Evolutionary conservation across 2,113 vertebrate species (phyloP).

Genomic region (Holacanthus passer): DNA sequence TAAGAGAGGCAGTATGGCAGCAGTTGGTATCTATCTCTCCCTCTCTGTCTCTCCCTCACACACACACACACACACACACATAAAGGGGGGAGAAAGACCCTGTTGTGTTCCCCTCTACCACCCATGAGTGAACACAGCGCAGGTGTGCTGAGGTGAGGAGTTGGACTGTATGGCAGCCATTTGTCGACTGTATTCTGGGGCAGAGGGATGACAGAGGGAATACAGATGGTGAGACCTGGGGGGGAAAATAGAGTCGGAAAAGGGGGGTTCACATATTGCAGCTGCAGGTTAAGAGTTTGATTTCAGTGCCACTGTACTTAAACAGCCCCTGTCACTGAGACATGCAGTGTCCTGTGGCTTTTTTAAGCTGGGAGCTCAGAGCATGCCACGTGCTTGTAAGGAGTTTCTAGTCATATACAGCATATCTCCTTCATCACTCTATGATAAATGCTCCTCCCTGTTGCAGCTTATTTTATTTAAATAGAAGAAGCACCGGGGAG

Average conservation of each 20-base stretch:
- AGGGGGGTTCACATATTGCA: neutral
- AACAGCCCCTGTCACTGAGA: slow-evolving; percentile 26
- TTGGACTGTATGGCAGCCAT: slow-evolving; percentile 55
- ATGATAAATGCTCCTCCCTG: neutral
- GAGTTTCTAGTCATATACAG: neutral
- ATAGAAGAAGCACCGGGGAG: neutral
- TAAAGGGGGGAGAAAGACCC: slow-evolving; percentile 44
- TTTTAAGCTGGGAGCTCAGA: slow-evolving; percentile 3
- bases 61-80: slow-evolving; percentile 21
- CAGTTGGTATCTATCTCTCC: slow-evolving; percentile 59
- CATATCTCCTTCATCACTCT: neutral
- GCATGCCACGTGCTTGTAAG: slow-evolving; percentile 9
- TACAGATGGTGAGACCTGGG: slow-evolving; percentile 38
- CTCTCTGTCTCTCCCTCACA: slow-evolving; percentile 21
- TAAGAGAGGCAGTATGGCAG: slow-evolving; percentile 64
- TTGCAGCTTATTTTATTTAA: neutral
- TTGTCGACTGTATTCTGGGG: slow-evolving; percentile 57
- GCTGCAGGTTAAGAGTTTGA: slow-evolving; percentile 50
- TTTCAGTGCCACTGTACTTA: slow-evolving; percentile 14
- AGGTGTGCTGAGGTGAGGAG: slow-evolving; percentile 68
- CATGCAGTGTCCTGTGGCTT: slow-evolving; percentile 6
- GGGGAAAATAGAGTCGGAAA: neutral
- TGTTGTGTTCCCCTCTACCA: slow-evolving; percentile 65
- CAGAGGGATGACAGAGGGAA: slow-evolving; percentile 32
- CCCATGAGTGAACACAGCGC: slow-evolving; percentile 65